Evolutionary conservation across 2,797 vertebrate species (phyloP).

Genomic region (Monodelphis domestica): DNA sequence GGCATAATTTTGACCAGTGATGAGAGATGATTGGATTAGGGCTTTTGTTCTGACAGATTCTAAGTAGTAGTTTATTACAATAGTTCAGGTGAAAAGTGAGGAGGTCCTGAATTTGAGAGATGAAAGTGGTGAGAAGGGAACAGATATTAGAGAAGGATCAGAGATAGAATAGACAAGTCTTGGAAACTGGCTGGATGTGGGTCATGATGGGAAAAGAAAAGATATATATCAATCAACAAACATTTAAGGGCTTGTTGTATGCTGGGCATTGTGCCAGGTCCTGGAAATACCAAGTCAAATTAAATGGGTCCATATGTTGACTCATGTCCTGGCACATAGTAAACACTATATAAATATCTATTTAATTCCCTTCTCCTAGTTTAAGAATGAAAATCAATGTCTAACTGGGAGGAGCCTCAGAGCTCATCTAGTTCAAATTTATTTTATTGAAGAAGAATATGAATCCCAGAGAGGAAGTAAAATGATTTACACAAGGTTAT

Average conservation of each 20-base stretch:
- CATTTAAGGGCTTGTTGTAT: neutral
- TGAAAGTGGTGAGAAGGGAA: neutral
- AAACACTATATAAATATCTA: neutral
- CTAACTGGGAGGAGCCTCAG: neutral
- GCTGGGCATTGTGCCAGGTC: neutral
- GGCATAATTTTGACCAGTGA: neutral
- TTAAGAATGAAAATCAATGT: neutral
- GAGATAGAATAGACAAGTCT: neutral
- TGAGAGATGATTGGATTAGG: neutral
- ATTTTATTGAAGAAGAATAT: neutral
- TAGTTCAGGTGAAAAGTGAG: neutral
- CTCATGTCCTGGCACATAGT: neutral
- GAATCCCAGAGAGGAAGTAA: neutral
- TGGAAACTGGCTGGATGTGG: neutral
- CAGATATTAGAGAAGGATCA: neutral
- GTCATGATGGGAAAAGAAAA: neutral
- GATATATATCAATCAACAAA: neutral
- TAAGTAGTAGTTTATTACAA: neutral
- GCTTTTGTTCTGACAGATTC: neutral
- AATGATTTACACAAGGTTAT: neutral
- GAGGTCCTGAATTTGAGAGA: neutral
- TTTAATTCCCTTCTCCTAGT: neutral
- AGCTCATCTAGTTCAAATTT: neutral
- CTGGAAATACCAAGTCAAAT: neutral
- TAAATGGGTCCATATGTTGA: neutral